Conservation (phyloP, 1,140 invertebrate genomes). For the Ganaspis sp. region DNA sequence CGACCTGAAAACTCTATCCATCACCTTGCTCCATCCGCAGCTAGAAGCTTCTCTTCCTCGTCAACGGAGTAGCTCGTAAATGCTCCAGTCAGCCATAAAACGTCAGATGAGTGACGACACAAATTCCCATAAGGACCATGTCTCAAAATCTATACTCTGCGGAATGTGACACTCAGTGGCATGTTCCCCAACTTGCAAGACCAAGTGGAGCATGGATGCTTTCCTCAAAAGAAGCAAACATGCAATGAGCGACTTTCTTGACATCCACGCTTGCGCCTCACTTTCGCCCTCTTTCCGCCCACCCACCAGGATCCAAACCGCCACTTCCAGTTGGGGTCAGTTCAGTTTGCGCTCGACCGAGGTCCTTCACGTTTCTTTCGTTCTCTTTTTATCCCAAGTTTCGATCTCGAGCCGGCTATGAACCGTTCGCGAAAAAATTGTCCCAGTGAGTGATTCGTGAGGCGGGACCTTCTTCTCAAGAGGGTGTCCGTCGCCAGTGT, state of each 20-base stretch:
- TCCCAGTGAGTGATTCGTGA: constrained; percentile 1
- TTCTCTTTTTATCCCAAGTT: constrained; percentile 11
- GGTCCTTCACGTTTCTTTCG: constrained; percentile 46
- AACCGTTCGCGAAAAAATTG: constrained; percentile 25
- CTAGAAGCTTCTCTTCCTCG: neutral
- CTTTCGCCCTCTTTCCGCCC: constrained; percentile 40
- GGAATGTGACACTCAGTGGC: neutral
- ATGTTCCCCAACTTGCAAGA: neutral
- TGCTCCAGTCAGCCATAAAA: neutral
- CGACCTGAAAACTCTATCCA: constrained; percentile 27
- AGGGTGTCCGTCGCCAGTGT: neutral
- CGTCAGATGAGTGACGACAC: constrained; percentile 1
- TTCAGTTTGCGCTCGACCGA: constrained; percentile 62
- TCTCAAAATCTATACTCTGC: neutral
- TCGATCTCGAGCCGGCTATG: constrained; percentile 33
- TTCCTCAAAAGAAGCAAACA: constrained; percentile 37
- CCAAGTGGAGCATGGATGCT: constrained; percentile 32
- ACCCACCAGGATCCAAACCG: constrained; percentile 53
- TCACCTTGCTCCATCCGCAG: neutral
- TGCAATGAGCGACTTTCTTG: constrained; percentile 46
- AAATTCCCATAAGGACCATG: neutral
- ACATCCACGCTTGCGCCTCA: constrained; percentile 45
- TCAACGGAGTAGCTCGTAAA: neutral
- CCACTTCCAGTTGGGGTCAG: constrained; percentile 63
- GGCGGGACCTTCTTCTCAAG: neutral